These are phyloP conservation scores for Phanerotoma sp. DNA, from an alignment of 2,888 invertebrate species.

Conservation along the genomic window DNA sequence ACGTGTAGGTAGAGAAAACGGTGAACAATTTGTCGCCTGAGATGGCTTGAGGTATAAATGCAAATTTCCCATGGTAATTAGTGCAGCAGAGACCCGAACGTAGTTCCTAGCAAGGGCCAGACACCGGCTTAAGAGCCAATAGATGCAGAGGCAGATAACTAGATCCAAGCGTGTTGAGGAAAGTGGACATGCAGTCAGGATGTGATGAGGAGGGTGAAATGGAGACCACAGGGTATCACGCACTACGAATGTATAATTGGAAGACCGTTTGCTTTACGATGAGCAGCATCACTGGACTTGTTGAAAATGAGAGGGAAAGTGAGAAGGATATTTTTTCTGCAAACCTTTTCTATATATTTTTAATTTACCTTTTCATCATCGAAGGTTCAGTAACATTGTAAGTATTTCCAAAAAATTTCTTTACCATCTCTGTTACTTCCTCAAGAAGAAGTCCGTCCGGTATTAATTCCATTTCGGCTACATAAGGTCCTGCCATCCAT, in stretches of 20 bases:
- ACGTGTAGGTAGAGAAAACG: constrained; percentile 13
- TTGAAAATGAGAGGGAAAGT: no score
- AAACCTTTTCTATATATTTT: no score
- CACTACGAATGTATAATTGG: not conserved
- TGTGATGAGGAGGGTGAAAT: constrained; percentile 1
- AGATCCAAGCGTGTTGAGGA: constrained; percentile 25
- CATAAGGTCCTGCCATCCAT: constrained; percentile 68
- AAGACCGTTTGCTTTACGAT: not conserved
- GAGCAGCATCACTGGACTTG: no score
- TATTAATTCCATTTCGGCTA: constrained; percentile 64
- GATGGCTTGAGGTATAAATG: constrained; percentile 43
- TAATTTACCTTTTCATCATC: constrained; percentile 58
- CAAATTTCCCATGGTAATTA: constrained; percentile 51
- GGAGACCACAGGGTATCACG: constrained; percentile 11
- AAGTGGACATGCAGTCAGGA: not conserved
- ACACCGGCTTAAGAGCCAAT: constrained; percentile 28
- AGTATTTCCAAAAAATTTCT: constrained; percentile 59
- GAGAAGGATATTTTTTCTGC: no score
- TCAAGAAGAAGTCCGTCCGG: constrained; percentile 60
- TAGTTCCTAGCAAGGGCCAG: constrained; percentile 25
- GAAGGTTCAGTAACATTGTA: constrained; percentile 60
- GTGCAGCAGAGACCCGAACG: constrained; percentile 36
- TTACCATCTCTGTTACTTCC: constrained; percentile 58
- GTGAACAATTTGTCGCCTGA: constrained; percentile 37
- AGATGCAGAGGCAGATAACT: constrained; percentile 43